phyloP scores from a whole-genome alignment of 1,140 invertebrate genomes.

The Paraescarpia echinospica region DNA sequence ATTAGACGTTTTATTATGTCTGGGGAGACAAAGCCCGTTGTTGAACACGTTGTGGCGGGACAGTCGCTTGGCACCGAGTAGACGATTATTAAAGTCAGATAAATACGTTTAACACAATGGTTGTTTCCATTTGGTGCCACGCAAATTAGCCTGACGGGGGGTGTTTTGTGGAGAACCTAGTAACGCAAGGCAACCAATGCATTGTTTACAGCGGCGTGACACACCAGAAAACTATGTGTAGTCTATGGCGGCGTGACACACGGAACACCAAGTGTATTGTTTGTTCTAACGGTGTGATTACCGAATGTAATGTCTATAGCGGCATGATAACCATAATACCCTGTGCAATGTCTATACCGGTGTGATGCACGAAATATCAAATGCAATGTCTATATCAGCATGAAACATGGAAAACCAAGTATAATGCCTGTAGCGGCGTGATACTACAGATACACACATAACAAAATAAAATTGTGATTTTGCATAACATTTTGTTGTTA shows the following conservation, averaged over 20 bases:
- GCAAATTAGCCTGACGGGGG: not conserved
- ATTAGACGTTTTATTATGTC: not conserved
- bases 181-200: not conserved
- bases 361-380: too few relatives aligned
- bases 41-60: not conserved
- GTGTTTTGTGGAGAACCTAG: not conserved
- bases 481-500: too few relatives aligned
- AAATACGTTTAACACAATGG: not conserved
- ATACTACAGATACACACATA: too few relatives aligned
- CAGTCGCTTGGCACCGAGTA: not conserved
- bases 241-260: not conserved
- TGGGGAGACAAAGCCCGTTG: not conserved
- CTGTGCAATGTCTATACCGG: too few relatives aligned
- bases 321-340: too few relatives aligned
- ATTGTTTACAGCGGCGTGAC: not conserved
- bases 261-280: too few relatives aligned
- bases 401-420: not conserved
- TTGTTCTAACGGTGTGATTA: too few relatives aligned
- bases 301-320: too few relatives aligned
- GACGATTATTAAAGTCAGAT: not conserved
- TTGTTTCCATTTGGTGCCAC: not conserved
- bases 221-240: not conserved
- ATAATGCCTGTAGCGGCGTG: too few relatives aligned
- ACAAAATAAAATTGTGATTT: too few relatives aligned
- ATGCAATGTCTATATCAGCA: not conserved